phyloP scores from a whole-genome alignment of 2,113 vertebrate genomes.

The Anser brachyrhynchus region DNA sequence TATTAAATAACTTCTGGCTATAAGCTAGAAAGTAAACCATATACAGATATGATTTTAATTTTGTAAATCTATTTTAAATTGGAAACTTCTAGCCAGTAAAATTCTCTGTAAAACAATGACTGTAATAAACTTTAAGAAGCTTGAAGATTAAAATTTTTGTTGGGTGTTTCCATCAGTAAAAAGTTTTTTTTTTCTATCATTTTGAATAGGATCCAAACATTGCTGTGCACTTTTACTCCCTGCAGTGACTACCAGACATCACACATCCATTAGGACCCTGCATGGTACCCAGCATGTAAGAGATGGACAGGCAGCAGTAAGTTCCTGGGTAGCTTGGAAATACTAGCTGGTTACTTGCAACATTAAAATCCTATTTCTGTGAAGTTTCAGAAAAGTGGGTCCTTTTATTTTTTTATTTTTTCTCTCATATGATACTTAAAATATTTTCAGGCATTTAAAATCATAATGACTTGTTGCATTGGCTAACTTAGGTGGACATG shows the following conservation, averaged over 20 bases:
- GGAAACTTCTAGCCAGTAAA: neutral
- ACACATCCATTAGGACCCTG: fast-evolving
- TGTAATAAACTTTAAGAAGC: neutral
- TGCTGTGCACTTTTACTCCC: neutral
- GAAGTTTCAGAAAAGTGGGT: neutral
- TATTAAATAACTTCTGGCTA: neutral
- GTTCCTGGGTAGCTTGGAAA: neutral
- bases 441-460: neutral
- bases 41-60: neutral
- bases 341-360: neutral
- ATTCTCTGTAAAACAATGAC: neutral
- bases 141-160: neutral
- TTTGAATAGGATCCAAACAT: neutral
- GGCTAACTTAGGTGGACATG: neutral
- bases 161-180: neutral
- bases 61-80: neutral
- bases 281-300: fast-evolving
- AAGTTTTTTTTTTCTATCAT: neutral
- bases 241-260: neutral
- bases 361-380: neutral
- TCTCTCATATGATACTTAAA: neutral
- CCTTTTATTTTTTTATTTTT: neutral
- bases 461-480: neutral
- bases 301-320: neutral
- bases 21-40: neutral